phyloP scores from a whole-genome alignment of 2,797 vertebrate species.

The Alca torda region DNA sequence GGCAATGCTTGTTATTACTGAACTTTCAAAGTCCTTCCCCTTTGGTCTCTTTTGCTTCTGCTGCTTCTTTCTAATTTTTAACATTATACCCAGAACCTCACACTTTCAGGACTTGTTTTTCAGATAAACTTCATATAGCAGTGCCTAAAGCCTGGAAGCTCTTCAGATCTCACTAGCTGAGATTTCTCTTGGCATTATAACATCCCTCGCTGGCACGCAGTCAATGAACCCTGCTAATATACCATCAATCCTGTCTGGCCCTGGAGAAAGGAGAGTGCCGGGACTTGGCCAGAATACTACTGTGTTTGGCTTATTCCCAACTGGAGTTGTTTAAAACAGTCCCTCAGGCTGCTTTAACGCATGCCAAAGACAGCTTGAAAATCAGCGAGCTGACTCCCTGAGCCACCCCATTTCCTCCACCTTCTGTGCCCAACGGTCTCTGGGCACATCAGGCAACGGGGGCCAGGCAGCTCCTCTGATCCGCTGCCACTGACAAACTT shows the following conservation, averaged over 20 bases:
- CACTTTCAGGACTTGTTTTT: conserved; percentile 11
- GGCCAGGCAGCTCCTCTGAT: neutral
- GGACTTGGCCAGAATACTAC: conserved; percentile 50
- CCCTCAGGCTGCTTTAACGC: conserved; percentile 10
- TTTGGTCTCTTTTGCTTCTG: neutral
- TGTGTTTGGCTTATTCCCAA: conserved; percentile 57
- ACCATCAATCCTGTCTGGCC: conserved; percentile 55
- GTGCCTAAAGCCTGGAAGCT: conserved; percentile 21
- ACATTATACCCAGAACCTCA: neutral
- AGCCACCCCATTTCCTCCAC: neutral
- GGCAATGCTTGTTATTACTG: neutral
- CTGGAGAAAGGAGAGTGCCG: conserved; percentile 40
- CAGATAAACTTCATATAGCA: conserved; percentile 7
- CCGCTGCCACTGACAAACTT: neutral
- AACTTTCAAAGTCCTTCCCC: neutral
- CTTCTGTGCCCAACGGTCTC: neutral
- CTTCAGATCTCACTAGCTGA: conserved; percentile 50
- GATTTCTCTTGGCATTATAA: conserved; percentile 51
- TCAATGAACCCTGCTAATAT: conserved; percentile 61
- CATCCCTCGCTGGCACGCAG: conserved; percentile 9
- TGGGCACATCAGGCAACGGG: neutral
- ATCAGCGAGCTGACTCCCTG: neutral
- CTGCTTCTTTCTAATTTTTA: neutral
- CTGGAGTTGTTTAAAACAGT: conserved; percentile 53
- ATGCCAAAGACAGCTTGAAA: conserved; percentile 56